These are phyloP conservation scores for Natrix natrix DNA, from an alignment of 2,797 vertebrate genomes.

Conservation along the genomic window DNA sequence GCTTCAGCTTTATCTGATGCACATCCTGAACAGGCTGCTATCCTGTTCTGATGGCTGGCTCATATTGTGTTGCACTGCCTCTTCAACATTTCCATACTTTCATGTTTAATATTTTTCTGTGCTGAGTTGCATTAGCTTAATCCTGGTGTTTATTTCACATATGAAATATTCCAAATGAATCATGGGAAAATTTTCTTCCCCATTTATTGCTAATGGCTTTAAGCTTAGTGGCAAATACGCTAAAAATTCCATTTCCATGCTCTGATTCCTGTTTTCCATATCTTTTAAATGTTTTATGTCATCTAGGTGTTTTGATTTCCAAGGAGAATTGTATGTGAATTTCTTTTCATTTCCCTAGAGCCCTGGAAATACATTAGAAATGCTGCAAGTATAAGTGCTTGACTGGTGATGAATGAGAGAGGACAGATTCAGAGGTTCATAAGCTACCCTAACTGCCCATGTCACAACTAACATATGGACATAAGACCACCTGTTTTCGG, in stretches of 20 bases:
- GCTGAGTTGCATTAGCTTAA: neutral
- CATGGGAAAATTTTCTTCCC: neutral
- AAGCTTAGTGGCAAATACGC: neutral
- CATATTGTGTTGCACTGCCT: neutral
- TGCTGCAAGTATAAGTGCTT: neutral
- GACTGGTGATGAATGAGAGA: neutral
- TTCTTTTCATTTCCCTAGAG: neutral
- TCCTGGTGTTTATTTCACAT: neutral
- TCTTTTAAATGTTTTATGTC: neutral
- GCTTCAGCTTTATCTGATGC: neutral
- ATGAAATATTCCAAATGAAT: neutral
- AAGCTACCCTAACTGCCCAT: conserved; percentile 29
- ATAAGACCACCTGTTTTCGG: conserved; percentile 14
- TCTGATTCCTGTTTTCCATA: neutral
- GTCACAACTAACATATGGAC: neutral
- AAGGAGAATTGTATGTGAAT: rapidly evolving
- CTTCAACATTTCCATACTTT: neutral
- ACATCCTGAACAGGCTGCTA: neutral
- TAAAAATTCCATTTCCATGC: neutral
- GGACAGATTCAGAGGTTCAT: neutral
- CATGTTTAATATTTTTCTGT: neutral
- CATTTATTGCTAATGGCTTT: neutral
- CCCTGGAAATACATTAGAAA: neutral
- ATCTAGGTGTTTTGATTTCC: neutral
- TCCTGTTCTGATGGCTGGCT: neutral